Evolutionary conservation across 2,797 vertebrate genomes (phyloP).

Genomic region (Enteromius treurensis): DNA sequence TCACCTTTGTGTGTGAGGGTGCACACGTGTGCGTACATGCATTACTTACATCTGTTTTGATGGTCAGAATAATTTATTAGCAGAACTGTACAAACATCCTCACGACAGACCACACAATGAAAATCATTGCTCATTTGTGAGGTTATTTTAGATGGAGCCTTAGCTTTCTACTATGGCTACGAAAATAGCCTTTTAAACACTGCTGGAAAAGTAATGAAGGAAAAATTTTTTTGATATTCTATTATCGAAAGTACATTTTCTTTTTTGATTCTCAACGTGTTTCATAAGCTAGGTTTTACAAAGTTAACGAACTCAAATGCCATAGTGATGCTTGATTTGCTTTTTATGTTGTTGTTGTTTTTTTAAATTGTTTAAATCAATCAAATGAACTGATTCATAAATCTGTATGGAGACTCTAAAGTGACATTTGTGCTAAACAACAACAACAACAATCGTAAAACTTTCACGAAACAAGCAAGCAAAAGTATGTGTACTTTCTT

Average conservation of each 20-base stretch:
- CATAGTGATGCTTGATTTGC: neutral
- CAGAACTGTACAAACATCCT: conserved; percentile 40
- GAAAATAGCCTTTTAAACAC: neutral
- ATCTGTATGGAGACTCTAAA: neutral
- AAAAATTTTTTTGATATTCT: neutral
- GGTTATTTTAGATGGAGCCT: neutral
- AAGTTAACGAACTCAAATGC: neutral
- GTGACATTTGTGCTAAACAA: neutral
- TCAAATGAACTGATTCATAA: neutral
- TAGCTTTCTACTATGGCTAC: too few relatives aligned
- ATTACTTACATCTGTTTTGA: conserved; percentile 14
- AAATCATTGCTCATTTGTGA: neutral
- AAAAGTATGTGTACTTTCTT: neutral
- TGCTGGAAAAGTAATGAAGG: neutral
- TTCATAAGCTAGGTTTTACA: neutral
- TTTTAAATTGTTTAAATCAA: neutral
- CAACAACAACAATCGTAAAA: too few relatives aligned
- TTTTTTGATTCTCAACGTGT: neutral
- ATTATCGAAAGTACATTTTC: neutral
- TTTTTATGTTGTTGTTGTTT: neutral
- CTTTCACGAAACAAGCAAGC: neutral
- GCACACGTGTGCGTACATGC: conserved; percentile 20
- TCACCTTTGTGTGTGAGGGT: conserved; percentile 46
- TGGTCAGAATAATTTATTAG: conserved; percentile 36
- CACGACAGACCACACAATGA: conserved; percentile 2